Evolutionary conservation across 1,140 invertebrate genomes (phyloP).

Genomic region (Sitobion miscanthi): DNA sequence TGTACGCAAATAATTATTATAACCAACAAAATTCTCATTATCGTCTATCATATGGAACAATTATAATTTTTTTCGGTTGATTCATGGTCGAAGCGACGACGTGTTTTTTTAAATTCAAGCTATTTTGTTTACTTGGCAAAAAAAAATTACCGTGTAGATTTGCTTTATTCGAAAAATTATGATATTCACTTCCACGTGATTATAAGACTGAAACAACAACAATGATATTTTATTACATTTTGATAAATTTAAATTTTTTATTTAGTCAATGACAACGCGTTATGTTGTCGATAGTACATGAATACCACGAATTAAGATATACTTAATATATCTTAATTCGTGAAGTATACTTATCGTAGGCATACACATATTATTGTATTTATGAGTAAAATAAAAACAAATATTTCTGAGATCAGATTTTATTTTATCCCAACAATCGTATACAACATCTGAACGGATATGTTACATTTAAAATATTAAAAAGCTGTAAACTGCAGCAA

Average conservation of each 20-base stretch:
- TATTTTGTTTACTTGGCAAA: too few relatives aligned
- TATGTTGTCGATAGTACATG: not conserved
- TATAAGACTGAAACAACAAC: not conserved
- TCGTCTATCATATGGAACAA: too few relatives aligned
- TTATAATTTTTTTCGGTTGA: too few relatives aligned
- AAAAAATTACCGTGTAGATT: not conserved
- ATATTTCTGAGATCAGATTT: constrained; percentile 49
- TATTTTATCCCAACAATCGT: constrained; percentile 55
- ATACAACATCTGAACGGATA: constrained; percentile 53
- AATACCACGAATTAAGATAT: not conserved
- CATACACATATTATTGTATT: not conserved
- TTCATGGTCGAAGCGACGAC: too few relatives aligned
- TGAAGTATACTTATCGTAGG: not conserved
- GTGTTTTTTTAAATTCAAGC: too few relatives aligned
- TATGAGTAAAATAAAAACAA: constrained; percentile 10
- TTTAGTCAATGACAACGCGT: not conserved
- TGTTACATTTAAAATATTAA: constrained; percentile 43
- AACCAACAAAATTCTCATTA: too few relatives aligned
- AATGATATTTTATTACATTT: not conserved
- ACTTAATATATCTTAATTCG: too few relatives aligned
- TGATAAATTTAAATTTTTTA: not conserved
- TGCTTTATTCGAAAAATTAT: not conserved
- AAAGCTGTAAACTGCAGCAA: constrained; percentile 24
- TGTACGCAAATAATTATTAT: too few relatives aligned
- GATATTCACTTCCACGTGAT: not conserved